Evolutionary conservation across 2,888 invertebrate genomes (phyloP), one percentile per base, ranked within the genome.

Genomic region (Diachrysia chrysitis): DNA sequence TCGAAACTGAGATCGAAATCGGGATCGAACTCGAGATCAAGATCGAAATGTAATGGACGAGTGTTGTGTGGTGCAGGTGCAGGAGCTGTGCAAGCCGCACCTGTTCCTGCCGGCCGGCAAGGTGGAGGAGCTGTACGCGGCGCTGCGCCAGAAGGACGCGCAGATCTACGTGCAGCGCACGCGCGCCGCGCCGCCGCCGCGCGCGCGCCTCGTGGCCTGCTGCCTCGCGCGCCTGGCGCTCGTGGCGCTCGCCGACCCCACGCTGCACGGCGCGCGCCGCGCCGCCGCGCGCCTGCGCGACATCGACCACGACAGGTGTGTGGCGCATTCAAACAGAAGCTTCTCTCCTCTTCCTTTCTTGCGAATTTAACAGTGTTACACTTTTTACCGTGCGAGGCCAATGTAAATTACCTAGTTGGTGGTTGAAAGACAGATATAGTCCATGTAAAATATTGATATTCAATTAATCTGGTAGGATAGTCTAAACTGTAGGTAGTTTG

Each of bases 111-210:
- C 99, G 0, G 97, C 97, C 10, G 98, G 97, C 1, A 98, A 98
- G 86, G 97, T 98, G 0, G 99, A 99, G 82, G 98, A 99, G 85
- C 95, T 99, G 14, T 98, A 98, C 90, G 96, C 97, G 0, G 98
- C 98, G 79, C 93, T 99, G 78, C 97, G 97, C 10, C 98, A 98
- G 87, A 98, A 98, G 88, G 99, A 99, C 92, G 98, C 99, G 0
- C 98, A 99, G 90, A 99, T 99, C 85, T 99, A 99, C 93, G 98
- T 99, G 67, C 98, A 99, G 90, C 86, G 95, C 0, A 87, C 90
- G 42, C 89, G 94, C 63, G 89, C 98, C 97, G 92, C 96, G 96
- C 95, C 97, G 96, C 90, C 96, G 95, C 83, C 96, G 93, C 73
- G 96, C 88, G 71, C 96, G 82, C 96, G 98, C 51, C 96, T 99